A percentile compares a stretch with the other conserved stretches of the same genome.
These are phyloP conservation scores for Antechinus stuartii DNA, from an alignment of 2,113 vertebrate genomes.

Conservation along the genomic window DNA sequence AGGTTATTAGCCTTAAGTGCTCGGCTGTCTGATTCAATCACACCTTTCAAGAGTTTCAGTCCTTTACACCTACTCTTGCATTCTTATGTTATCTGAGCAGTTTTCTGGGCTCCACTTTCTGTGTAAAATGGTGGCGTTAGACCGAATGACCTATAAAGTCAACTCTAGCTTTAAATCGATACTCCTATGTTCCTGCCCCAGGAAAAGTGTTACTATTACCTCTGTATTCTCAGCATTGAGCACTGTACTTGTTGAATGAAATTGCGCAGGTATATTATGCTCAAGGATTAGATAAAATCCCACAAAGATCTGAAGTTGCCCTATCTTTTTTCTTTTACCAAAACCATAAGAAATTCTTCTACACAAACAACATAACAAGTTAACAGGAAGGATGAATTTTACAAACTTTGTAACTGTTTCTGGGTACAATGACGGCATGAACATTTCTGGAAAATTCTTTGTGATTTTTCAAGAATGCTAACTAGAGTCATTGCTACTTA, in stretches of 20 bases:
- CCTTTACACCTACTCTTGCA: not conserved
- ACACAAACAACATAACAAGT: conserved; percentile 33
- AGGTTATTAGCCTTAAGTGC: too few relatives aligned
- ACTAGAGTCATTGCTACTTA: not conserved
- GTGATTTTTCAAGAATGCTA: conserved; percentile 19
- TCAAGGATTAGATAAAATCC: not conserved
- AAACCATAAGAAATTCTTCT: conserved; percentile 32
- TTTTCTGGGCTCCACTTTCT: not conserved
- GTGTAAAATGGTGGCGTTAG: not conserved
- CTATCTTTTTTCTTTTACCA: conserved; percentile 10
- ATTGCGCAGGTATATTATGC: not conserved
- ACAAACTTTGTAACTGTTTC: not conserved
- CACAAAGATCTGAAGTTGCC: conserved; percentile 18
- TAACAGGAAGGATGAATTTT: conserved; percentile 1
- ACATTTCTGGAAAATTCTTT: not conserved
- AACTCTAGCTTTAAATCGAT: not conserved
- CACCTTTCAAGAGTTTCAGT: too few relatives aligned
- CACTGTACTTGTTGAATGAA: not conserved
- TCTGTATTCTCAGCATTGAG: not conserved
- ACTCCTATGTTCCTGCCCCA: not conserved
- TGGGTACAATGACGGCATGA: conserved; percentile 38
- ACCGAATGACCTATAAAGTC: not conserved
- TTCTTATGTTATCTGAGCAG: not conserved
- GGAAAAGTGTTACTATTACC: not conserved
- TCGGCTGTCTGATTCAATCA: too few relatives aligned